Conservation (phyloP, 2,888 invertebrate genomes). For the Trisateles emortualis region DNA sequence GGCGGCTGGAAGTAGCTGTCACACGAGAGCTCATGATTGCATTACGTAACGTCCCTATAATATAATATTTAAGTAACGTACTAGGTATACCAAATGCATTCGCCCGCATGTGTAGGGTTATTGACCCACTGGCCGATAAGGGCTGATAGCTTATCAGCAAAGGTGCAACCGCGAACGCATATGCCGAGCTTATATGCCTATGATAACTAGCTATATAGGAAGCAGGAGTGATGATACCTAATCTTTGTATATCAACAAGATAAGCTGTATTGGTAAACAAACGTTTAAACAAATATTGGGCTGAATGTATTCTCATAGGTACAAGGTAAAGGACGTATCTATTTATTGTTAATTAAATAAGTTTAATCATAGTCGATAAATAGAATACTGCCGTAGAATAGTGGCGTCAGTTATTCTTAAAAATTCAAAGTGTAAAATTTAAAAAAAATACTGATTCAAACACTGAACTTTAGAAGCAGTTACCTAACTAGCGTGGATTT, state of each 20-base stretch:
- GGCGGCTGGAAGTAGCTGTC: too few relatives aligned
- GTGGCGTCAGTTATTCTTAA: neutral
- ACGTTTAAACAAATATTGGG: conserved; percentile 11
- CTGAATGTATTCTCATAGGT: neutral
- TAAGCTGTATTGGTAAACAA: conserved; percentile 6
- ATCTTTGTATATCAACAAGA: conserved; percentile 14
- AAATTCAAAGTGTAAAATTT: neutral
- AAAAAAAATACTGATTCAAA: too few relatives aligned
- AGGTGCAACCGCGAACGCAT: conserved; percentile 39
- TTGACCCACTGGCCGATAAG: conserved; percentile 39
- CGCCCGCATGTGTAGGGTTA: conserved; percentile 42
- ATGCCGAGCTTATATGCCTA: conserved; percentile 25
- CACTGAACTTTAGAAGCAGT: too few relatives aligned
- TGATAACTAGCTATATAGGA: conserved; percentile 27
- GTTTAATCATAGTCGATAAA: neutral
- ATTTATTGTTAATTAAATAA: neutral
- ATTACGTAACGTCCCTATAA: too few relatives aligned
- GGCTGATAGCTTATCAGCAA: conserved; percentile 40
- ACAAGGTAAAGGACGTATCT: neutral
- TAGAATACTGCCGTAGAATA: neutral
- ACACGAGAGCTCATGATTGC: too few relatives aligned
- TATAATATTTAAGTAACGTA: conserved; percentile 4
- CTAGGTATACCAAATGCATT: conserved; percentile 22
- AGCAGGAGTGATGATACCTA: conserved; percentile 13
- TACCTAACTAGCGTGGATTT: too few relatives aligned